Evolutionary conservation across 2,113 vertebrate species (phyloP).

Genomic region (Ramphastos sulfuratus): DNA sequence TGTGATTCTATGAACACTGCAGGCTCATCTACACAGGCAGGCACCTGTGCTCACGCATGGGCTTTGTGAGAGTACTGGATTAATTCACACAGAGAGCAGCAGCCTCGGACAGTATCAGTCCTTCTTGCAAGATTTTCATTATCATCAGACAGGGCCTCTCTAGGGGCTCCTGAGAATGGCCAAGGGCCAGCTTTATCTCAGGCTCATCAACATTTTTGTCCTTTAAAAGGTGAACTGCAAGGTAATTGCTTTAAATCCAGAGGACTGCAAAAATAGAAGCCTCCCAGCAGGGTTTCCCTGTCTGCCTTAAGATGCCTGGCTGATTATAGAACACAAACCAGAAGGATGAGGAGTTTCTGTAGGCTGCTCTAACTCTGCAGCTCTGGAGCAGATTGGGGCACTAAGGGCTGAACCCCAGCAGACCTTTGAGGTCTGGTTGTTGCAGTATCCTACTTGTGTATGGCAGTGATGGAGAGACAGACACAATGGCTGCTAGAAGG

Average conservation of each 20-base stretch:
- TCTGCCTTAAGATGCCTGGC: neutral
- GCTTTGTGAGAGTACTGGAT: accelerated
- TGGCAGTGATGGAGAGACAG: neutral
- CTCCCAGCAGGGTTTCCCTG: neutral
- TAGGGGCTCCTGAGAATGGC: neutral
- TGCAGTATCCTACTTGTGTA: neutral
- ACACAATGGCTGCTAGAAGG: neutral
- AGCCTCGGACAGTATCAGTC: neutral
- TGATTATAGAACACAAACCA: neutral
- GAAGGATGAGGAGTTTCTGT: neutral
- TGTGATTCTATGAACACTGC: neutral
- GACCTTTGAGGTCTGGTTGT: neutral
- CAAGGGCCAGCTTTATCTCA: neutral
- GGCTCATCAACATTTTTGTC: neutral
- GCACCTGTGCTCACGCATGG: accelerated
- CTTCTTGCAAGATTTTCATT: neutral
- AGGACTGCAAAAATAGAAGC: neutral
- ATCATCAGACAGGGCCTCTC: neutral
- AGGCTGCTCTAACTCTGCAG: neutral
- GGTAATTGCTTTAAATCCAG: neutral
- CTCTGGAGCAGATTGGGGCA: too few relatives aligned
- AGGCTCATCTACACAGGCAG: neutral
- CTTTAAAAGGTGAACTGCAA: neutral
- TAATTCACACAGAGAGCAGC: neutral
- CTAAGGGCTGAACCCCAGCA: neutral